A percentile compares a stretch with the other conserved stretches of the same genome.
phyloP scores from a whole-genome alignment of 1,140 invertebrate species.

The Leptinotarsa undecemlineata region DNA sequence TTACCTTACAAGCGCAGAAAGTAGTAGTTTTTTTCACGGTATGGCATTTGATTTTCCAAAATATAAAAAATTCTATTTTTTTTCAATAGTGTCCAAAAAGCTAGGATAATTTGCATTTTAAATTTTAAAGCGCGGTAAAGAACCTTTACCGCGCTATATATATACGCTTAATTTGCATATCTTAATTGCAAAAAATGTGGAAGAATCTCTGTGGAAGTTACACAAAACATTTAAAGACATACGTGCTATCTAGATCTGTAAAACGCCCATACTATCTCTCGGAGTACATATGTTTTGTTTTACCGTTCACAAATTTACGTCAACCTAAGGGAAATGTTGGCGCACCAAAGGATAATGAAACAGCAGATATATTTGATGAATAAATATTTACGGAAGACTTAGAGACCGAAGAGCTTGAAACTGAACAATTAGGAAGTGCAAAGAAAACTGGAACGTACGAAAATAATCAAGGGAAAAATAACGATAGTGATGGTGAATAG shows the following conservation, averaged over 20 bases:
- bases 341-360: constrained; percentile 14
- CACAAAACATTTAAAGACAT: neutral
- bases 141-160: too few species aligned
- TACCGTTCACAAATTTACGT: constrained; percentile 31
- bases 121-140: too few species aligned
- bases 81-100: too few species aligned
- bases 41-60: too few species aligned
- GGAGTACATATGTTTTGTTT: constrained; percentile 45
- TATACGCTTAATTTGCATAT: too few species aligned
- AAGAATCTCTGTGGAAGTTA: neutral
- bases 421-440: neutral
- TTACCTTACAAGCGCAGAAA: too few species aligned
- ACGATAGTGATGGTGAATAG: constrained; percentile 27
- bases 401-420: neutral
- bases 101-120: too few species aligned
- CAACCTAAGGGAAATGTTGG: constrained; percentile 26
- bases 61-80: too few species aligned
- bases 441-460: constrained; percentile 19
- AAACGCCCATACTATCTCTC: constrained; percentile 28
- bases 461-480: constrained; percentile 25
- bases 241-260: constrained; percentile 2
- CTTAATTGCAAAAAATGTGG: too few species aligned
- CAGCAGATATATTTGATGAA: neutral
- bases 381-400: neutral
- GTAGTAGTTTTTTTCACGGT: too few species aligned